Evolutionary conservation across 2,113 vertebrate genomes (phyloP).

Genomic region (Picathartes gymnocephalus): DNA sequence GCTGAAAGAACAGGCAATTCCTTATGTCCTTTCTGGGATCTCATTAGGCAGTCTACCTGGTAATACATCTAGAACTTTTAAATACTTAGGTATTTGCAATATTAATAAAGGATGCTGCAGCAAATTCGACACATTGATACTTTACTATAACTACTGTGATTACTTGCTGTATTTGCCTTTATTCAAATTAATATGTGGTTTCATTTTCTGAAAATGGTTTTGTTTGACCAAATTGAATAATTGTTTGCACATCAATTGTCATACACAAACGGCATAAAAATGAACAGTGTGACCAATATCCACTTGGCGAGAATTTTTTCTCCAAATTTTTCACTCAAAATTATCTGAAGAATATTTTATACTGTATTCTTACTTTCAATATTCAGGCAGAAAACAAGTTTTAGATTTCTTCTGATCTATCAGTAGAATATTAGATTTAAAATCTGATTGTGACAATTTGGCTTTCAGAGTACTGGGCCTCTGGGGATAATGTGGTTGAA

Average conservation of each 20-base stretch:
- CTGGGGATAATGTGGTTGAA: background rate
- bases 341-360: background rate
- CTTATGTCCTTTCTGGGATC: fast-evolving
- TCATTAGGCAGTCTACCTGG: background rate
- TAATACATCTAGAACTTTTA: background rate
- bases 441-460: background rate
- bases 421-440: background rate
- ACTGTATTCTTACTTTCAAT: background rate
- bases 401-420: background rate
- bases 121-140: background rate
- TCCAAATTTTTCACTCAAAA: background rate
- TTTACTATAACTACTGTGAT: background rate
- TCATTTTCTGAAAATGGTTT: background rate
- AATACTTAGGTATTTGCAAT: background rate
- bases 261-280: background rate
- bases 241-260: background rate
- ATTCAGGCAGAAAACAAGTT: background rate
- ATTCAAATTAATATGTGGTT: background rate
- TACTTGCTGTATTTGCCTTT: background rate
- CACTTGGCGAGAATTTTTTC: background rate
- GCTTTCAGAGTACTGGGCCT: background rate
- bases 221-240: background rate
- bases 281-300: too few relatives aligned
- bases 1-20: background rate
- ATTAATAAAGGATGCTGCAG: background rate